Evolutionary conservation across 1,140 invertebrate species (phyloP), one percentile per base, ranked within the genome.

Genomic region (Tetragnatha versicolor): DNA sequence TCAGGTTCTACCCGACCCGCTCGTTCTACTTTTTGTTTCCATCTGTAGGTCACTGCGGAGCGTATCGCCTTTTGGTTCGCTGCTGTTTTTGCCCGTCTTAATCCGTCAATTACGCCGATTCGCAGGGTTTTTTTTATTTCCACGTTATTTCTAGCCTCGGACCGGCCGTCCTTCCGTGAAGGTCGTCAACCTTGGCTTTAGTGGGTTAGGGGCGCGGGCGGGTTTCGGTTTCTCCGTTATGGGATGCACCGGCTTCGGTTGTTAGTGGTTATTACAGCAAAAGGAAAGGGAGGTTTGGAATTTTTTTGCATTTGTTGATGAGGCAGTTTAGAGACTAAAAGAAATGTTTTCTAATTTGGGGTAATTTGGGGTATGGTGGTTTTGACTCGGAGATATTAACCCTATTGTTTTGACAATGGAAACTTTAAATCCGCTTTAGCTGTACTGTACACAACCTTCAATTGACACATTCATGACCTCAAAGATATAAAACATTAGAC

Each of bases 111-210:
- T n/a, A n/a, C n/a, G n/a, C n/a, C n/a, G n/a, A n/a, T n/a, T n/a
- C n/a, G n/a, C n/a, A n/a, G n/a, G n/a, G n/a, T n/a, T 55, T 31
- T 14, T 58, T 20, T 58, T 58, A n/a, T 58, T 58, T 33, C 29
- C 55, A 17, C 1, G 7, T n/a, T n/a, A 33, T 58, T 58, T 42
- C 17, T 42, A 10, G 39, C 17, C 7, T 7, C 17, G 31, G 29
- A 33, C 14, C 17, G 29, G 14, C 29, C 14, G 35, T 33, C 55
- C 55, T 33, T 2, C 55, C 55, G 31, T 58, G 55, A 58, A 58
- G 55, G 55, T 58, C 55, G 29, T 33, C 55, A 58, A 58, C 55
- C 55, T 58, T 58, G 29, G 35, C n/a, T n/a, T n/a, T 31, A 20
- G 55, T 58, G 14, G 55, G 55, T 58, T 58, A 58, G 29, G 55